A percentile compares a stretch with the other conserved stretches of the same genome.
phyloP scores from a whole-genome alignment of 2,888 invertebrate genomes.

The Tryphoninae sp. region DNA sequence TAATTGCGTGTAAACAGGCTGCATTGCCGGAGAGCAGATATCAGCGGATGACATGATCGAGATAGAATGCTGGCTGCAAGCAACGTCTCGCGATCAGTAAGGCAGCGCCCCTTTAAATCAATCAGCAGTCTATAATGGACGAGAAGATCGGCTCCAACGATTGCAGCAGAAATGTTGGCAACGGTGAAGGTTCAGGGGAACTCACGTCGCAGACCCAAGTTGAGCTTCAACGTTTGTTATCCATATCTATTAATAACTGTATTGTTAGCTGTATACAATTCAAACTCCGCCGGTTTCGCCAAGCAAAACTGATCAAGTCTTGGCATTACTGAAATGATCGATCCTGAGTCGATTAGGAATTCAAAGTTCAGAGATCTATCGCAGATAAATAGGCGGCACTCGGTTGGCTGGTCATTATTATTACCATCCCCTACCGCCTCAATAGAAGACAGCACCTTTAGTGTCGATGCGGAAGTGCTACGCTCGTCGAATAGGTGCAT shows the following conservation, averaged over 20 bases:
- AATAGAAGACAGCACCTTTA: conserved; percentile 42
- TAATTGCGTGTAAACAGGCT: conserved; percentile 8
- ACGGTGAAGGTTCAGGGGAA: too few relatives aligned
- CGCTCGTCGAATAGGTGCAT: neutral
- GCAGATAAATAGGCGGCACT: conserved; percentile 51
- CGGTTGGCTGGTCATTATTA: conserved; percentile 7
- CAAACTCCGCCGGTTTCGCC: conserved; percentile 31
- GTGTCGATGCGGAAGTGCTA: neutral
- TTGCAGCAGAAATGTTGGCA: too few relatives aligned
- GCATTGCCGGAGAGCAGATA: neutral
- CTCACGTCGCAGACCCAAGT: too few relatives aligned
- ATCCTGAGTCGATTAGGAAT: conserved; percentile 59
- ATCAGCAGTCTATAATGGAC: neutral
- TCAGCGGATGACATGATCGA: neutral
- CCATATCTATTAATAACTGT: too few relatives aligned
- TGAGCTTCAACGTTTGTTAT: too few relatives aligned
- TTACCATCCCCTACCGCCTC: conserved; percentile 45
- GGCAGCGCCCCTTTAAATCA: conserved; percentile 13
- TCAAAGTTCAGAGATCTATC: conserved; percentile 50
- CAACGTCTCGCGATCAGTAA: conserved; percentile 14
- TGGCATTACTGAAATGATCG: conserved; percentile 55
- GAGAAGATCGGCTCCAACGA: too few relatives aligned
- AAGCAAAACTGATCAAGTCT: neutral
- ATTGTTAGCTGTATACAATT: neutral
- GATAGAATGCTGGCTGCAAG: neutral